Conservation (phyloP, 2,888 invertebrate species). For the Epinotia demarniana region DNA sequence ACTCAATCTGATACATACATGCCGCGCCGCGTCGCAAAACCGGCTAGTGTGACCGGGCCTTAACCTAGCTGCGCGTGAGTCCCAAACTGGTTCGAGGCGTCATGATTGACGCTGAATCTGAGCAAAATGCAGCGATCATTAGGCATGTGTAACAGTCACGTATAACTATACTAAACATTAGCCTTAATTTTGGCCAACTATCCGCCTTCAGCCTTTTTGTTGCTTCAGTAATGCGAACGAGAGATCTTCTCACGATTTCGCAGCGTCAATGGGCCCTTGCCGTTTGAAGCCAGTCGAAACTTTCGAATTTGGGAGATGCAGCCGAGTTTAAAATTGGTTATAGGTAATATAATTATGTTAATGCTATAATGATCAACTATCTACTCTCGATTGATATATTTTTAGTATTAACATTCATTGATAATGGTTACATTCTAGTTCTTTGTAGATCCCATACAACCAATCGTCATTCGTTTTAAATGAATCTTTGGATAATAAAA, state of each 20-base stretch:
- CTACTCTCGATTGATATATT: neutral
- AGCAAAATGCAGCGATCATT: constrained; percentile 51
- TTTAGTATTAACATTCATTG: neutral
- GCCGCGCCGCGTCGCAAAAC: neutral
- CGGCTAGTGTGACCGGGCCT: neutral
- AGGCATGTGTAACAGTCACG: constrained; percentile 51
- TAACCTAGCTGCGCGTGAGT: constrained; percentile 4
- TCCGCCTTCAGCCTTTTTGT: constrained; percentile 39
- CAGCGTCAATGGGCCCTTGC: constrained; percentile 36
- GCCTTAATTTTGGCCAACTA: constrained; percentile 52
- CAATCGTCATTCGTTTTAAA: too few species aligned
- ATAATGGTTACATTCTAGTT: neutral
- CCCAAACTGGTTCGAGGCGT: constrained; percentile 23
- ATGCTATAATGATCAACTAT: neutral
- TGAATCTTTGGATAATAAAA: too few species aligned
- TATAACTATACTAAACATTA: constrained; percentile 51
- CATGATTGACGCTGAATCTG: constrained; percentile 46
- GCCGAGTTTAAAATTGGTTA: neutral
- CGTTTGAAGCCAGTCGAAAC: constrained; percentile 13
- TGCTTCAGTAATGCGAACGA: constrained; percentile 33
- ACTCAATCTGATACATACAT: neutral
- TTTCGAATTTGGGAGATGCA: constrained; percentile 30
- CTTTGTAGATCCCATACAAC: too few species aligned
- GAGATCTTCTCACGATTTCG: constrained; percentile 41
- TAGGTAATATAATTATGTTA: neutral